Evolutionary conservation across 2,888 invertebrate genomes (phyloP), one percentile per base, ranked within the genome.

Genomic region (Pandemis heparana): DNA sequence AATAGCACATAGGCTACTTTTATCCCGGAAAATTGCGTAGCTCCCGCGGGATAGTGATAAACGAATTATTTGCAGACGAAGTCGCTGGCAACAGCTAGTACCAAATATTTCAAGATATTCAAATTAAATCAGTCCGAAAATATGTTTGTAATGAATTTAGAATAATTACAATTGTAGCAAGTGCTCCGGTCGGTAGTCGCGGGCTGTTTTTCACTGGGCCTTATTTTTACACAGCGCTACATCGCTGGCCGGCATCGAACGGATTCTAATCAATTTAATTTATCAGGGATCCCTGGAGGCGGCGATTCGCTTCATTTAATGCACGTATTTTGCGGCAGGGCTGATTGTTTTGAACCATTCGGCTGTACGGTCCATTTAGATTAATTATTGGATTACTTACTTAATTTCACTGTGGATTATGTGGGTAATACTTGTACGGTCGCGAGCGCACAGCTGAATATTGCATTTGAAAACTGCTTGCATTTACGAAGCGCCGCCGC

Each of bases 221-320:
- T 92, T 94, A 92, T 92, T 94, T 93, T 93, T 91, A 85, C 89
- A 86, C 88, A 84, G 82, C 82, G 88, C 90, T 87, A 89, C 92
- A 90, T 88, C 89, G 89, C 85, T 86, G 89, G 88, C 83, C 87
- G 86, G 88, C 90, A 89, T 92, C 91, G 91, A 90, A 89, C 92
- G 89, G 92, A 92, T 94, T 92, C 94, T 94, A 94, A 94, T 94
- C 94, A 94, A 94, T 94, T 94, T 94, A 94, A 94, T 94, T 94
- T 94, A 94, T 94, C 94, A 89, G 92, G 92, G 92, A 92, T 94
- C 93, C 92, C 93, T 85, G 81, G 92, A 92, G 93, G 92, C 92
- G 87, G 90, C 92, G 92, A 93, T 94, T 94, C 94, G 93, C 92
- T 94, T 94, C 94, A 93, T 94, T 94, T 94, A 94, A 93, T 94